These are phyloP conservation scores for Strix aluco DNA, from an alignment of 2,113 vertebrate species.

Conservation along the genomic window DNA sequence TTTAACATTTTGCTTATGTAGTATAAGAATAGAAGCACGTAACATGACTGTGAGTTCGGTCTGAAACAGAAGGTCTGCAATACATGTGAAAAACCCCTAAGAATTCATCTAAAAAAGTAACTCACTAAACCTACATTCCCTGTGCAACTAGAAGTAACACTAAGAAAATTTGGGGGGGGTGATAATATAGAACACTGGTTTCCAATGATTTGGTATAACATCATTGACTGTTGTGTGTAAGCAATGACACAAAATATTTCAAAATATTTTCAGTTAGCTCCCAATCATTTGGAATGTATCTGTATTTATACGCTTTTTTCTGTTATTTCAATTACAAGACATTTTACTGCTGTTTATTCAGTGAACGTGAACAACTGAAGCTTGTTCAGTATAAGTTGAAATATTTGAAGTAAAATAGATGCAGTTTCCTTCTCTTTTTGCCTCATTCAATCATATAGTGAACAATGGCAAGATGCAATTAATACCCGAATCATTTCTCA, in stretches of 20 bases:
- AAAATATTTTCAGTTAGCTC: not conserved
- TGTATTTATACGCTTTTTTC: not conserved
- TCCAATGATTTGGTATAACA: not conserved
- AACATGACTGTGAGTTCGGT: not conserved
- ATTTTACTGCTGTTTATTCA: not conserved
- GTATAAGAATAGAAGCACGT: not conserved
- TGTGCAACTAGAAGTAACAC: not conserved
- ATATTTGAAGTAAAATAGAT: not conserved
- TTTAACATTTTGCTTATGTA: not conserved
- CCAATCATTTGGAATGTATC: not conserved
- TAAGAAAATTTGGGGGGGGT: not conserved
- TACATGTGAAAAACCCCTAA: accelerated
- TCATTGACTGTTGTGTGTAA: not conserved
- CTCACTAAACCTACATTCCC: not conserved
- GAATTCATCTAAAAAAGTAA: not conserved
- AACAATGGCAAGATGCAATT: not conserved
- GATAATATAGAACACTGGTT: not conserved
- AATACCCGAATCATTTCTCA: not conserved
- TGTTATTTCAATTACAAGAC: not conserved
- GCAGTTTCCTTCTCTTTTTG: not conserved
- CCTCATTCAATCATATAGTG: not conserved
- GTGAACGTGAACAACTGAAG: not conserved
- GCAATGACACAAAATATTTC: not conserved
- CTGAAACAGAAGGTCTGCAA: not conserved
- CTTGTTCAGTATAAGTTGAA: not conserved